These are phyloP conservation scores for Phthorimaea operculella DNA, from an alignment of 1,140 invertebrate species.

Conservation along the genomic window DNA sequence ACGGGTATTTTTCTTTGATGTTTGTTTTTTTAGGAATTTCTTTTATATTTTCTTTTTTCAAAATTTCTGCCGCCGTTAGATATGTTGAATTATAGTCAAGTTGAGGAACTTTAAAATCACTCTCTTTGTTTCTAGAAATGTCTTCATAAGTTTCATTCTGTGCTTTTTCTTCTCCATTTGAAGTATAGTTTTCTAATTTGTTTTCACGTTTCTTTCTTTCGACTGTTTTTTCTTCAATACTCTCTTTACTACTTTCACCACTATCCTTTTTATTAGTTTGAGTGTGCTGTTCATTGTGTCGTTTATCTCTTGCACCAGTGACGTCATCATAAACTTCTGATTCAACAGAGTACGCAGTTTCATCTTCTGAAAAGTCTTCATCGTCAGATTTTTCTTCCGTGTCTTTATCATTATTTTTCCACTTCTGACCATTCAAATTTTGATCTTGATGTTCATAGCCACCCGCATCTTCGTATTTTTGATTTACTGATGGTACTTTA, in stretches of 20 bases:
- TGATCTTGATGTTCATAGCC: constrained; percentile 40
- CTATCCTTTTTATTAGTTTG: constrained; percentile 13
- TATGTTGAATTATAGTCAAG: constrained; percentile 40
- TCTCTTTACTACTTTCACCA: neutral
- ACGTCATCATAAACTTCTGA: constrained; percentile 15
- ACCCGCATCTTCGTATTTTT: constrained; percentile 39
- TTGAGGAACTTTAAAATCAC: constrained; percentile 33
- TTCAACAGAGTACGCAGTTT: constrained; percentile 28
- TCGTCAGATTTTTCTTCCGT: constrained; percentile 39
- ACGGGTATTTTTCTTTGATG: constrained; percentile 64
- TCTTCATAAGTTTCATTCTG: constrained; percentile 25
- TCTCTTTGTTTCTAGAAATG: constrained; percentile 26
- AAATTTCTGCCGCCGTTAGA: constrained; percentile 29
- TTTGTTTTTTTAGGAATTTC: constrained; percentile 19
- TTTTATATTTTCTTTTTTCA: constrained; percentile 29
- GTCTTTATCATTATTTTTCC: constrained; percentile 46
- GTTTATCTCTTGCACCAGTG: constrained; percentile 14
- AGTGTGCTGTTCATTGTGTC: constrained; percentile 1
- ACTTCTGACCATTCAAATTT: constrained; percentile 40
- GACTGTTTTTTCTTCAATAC: neutral
- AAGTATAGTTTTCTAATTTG: neutral
- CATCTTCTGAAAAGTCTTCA: constrained; percentile 44
- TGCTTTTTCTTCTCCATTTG: neutral
- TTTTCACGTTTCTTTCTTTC: constrained; percentile 22
- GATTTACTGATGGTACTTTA: constrained; percentile 38